A percentile compares a stretch with the other conserved stretches of the same genome.
Evolutionary conservation across 1,140 invertebrate species (phyloP).

Genomic region (Drosophila ambigua): DNA sequence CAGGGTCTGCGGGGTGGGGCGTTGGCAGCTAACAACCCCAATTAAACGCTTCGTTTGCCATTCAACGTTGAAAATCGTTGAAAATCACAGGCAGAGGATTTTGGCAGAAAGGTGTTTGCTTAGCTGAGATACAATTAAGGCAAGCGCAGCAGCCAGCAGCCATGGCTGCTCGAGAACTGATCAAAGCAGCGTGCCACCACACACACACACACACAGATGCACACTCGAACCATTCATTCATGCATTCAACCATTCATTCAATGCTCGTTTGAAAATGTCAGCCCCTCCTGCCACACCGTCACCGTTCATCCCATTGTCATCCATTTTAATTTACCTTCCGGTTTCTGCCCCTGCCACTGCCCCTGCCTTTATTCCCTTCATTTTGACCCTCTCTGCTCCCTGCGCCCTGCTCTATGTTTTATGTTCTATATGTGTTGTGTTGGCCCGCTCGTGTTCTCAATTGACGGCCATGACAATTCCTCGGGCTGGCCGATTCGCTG

Average conservation of each 20-base stretch:
- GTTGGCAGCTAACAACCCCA: slow-evolving; percentile 64
- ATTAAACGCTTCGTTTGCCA: slow-evolving; percentile 71
- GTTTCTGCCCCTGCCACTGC: slow-evolving; percentile 47
- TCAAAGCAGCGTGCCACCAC: slow-evolving; percentile 34
- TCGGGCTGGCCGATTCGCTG: slow-evolving; percentile 64
- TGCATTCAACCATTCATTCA: slow-evolving; percentile 54
- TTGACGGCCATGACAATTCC: slow-evolving; percentile 80
- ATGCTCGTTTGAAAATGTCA: slow-evolving; percentile 67
- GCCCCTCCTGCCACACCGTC: slow-evolving; percentile 28
- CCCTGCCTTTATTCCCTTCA: slow-evolving; percentile 33
- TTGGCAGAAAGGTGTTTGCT: slow-evolving; percentile 74
- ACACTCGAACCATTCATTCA: slow-evolving; percentile 7
- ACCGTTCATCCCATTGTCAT: slow-evolving; percentile 71
- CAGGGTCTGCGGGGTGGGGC: slow-evolving; percentile 30
- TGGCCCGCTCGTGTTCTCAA: slow-evolving; percentile 56
- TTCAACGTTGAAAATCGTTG: neutral
- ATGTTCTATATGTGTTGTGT: slow-evolving; percentile 10
- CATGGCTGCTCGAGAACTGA: no score
- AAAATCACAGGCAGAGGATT: slow-evolving; percentile 48
- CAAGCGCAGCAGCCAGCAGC: slow-evolving; percentile 33
- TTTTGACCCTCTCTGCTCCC: slow-evolving; percentile 37
- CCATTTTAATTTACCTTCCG: slow-evolving; percentile 82
- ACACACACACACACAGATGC: slow-evolving; percentile 24
- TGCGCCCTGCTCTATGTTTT: slow-evolving; percentile 2
- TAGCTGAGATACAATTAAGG: slow-evolving; percentile 51